These are phyloP conservation scores for Euplexia lucipara DNA, from an alignment of 2,888 invertebrate species.

Conservation along the genomic window DNA sequence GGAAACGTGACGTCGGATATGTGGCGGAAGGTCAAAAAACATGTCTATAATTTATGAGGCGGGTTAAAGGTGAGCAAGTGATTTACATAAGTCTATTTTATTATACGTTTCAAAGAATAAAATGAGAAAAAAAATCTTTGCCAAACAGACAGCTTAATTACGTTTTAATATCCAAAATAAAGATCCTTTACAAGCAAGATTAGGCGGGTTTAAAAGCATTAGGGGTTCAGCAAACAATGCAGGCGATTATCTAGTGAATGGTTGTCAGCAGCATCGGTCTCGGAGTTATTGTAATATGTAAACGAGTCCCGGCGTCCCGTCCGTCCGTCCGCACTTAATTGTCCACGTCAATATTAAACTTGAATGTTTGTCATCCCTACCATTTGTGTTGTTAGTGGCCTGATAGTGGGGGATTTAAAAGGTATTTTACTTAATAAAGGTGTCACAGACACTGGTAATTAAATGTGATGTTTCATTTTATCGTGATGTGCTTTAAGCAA, in stretches of 20 bases:
- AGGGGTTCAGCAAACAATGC: slow-evolving; percentile 83
- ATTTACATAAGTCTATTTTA: slow-evolving; percentile 28
- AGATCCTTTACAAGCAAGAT: slow-evolving; percentile 80
- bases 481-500: neutral
- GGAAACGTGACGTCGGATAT: slow-evolving; percentile 54
- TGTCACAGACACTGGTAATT: slow-evolving; percentile 7
- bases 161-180: slow-evolving; percentile 79
- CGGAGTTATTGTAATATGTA: slow-evolving; percentile 83
- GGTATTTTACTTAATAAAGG: slow-evolving; percentile 18
- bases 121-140: slow-evolving; percentile 44
- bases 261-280: slow-evolving; percentile 81
- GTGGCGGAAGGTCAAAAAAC: slow-evolving; percentile 42
- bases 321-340: slow-evolving; percentile 73
- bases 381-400: slow-evolving; percentile 40
- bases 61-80: slow-evolving; percentile 42
- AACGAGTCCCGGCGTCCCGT: slow-evolving; percentile 71
- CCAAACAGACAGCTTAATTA: slow-evolving; percentile 57
- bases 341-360: slow-evolving; percentile 75
- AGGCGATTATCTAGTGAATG: slow-evolving; percentile 84
- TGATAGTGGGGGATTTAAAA: slow-evolving; percentile 40
- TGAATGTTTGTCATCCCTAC: slow-evolving; percentile 59
- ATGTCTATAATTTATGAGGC: slow-evolving; percentile 48
- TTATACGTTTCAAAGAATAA: slow-evolving; percentile 1
- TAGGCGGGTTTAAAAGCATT: slow-evolving; percentile 84
- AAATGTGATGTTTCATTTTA: slow-evolving; percentile 6